Conservation (phyloP, 2,888 invertebrate species). For the Ctenicera cuprea region DNA sequence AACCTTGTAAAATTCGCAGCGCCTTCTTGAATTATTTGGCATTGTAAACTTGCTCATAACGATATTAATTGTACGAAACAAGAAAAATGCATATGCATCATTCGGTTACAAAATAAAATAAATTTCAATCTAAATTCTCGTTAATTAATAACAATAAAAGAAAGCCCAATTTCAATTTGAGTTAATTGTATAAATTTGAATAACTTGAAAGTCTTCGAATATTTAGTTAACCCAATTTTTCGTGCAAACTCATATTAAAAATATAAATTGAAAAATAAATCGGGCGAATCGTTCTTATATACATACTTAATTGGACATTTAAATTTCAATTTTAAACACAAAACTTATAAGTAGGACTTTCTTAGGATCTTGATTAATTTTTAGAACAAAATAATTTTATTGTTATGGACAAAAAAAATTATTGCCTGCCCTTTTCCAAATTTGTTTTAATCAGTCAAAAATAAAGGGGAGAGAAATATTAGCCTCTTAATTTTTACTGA, state of each 20-base stretch:
- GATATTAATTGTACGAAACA: conserved; percentile 4
- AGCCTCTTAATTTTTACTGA: too few relatives aligned
- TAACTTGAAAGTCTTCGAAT: conserved; percentile 32
- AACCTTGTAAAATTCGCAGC: conserved; percentile 28
- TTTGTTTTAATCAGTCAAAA: too few relatives aligned
- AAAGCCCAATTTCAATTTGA: conserved; percentile 28
- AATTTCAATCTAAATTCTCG: conserved; percentile 27
- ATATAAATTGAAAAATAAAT: conserved; percentile 52
- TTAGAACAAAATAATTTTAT: conserved; percentile 36
- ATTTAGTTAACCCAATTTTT: conserved; percentile 47
- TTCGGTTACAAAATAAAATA: conserved; percentile 25
- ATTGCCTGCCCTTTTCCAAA: too few relatives aligned
- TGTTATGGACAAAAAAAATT: too few relatives aligned
- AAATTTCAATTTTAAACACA: conserved; percentile 57
- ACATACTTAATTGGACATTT: conserved; percentile 61
- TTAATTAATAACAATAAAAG: conserved; percentile 45
- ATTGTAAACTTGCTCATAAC: background rate
- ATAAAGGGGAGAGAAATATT: too few relatives aligned
- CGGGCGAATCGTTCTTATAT: conserved; percentile 48
- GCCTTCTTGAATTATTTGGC: conserved; percentile 20
- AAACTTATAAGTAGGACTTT: conserved; percentile 55
- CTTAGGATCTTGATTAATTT: conserved; percentile 55
- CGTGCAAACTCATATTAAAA: conserved; percentile 44
- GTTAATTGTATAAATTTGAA: conserved; percentile 51
- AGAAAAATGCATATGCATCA: conserved; percentile 22